These are phyloP conservation scores for Conger conger DNA, from an alignment of 2,113 vertebrate species.

Conservation along the genomic window DNA sequence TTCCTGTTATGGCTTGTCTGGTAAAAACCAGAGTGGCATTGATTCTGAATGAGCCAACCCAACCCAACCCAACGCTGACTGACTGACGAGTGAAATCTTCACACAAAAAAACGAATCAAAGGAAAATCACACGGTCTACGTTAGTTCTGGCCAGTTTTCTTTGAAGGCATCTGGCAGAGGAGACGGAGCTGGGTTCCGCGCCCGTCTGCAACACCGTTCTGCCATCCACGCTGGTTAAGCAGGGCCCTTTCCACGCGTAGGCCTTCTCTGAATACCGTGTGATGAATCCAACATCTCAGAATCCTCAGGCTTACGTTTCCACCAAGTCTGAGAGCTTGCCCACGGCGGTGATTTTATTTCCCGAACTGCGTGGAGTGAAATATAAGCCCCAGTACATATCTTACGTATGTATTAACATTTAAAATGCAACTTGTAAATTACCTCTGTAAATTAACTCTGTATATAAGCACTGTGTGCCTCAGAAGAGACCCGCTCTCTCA, in stretches of 20 bases:
- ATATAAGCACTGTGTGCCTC: background rate
- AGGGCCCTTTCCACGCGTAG: slow-evolving; percentile 12
- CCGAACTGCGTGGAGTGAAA: background rate
- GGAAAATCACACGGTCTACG: background rate
- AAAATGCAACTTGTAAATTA: slow-evolving; percentile 7
- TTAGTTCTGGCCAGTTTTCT: background rate
- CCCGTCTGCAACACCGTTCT: background rate
- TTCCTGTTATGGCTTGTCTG: background rate
- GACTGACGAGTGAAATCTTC: background rate
- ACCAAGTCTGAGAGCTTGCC: too few species aligned
- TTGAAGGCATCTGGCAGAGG: background rate
- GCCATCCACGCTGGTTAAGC: slow-evolving; percentile 17
- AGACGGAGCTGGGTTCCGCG: background rate
- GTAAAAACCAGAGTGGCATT: background rate
- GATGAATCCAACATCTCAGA: background rate
- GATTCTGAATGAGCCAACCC: background rate
- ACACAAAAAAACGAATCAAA: background rate
- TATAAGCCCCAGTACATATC: background rate
- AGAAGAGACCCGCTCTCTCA: background rate
- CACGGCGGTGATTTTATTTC: background rate
- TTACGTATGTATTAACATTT: background rate
- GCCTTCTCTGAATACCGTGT: background rate
- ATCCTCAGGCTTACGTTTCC: background rate
- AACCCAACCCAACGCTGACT: background rate
- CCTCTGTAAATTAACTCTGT: background rate